Base-by-base conservation (phyloP, 2,888 invertebrate species). In the Cataglyphis livida region DNA sequence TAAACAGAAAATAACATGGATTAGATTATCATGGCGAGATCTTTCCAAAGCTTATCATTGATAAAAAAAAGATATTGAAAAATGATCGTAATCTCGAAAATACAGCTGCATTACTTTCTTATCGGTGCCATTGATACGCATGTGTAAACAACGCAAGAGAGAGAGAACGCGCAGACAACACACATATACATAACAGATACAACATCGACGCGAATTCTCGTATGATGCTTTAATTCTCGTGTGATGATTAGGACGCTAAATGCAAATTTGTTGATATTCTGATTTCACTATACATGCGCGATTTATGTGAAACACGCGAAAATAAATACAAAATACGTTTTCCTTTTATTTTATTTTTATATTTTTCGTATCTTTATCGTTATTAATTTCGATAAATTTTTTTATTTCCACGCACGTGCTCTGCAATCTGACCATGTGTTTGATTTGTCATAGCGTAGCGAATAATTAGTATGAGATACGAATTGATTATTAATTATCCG, bases 401-500 rank as follows among this genome's bases (percentile, higher is more conserved):
- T 32, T 35, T 10, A 54, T 12, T 44, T 44, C 15, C 12, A 44
- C 15, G 41, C 21, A 51, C 18, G 32, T 32, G 18, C 44, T 48
- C n/a, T n/a, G 48, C 21, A n/a, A 51, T 70, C 68, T 6, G 21
- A 54, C 54, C 35, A 54, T 54, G 21, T 15, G 70, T 70, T 51
- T 21, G 70, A 51, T 70, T 57, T 21, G 21, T 10, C 21, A 51
- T n/a, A n/a, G n/a, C 2, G 21, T 21, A 54, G 18, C 54, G 35
- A 15, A 54, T 18, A 70, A 70, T 35, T 48, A 51, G 48, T 51
- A 51, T n/a, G n/a, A 7, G 48, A n/a, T 21, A 21, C 70, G 54
- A 70, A 35, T 21, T 54, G 70, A 70, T 32, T 70, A 70, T 70
- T 70, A 70, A 70, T 70, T 54, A 70, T 38, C 18, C 41, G 41